Evolutionary conservation across 2,113 vertebrate genomes (phyloP).

Genomic region (Tinamus guttatus): DNA sequence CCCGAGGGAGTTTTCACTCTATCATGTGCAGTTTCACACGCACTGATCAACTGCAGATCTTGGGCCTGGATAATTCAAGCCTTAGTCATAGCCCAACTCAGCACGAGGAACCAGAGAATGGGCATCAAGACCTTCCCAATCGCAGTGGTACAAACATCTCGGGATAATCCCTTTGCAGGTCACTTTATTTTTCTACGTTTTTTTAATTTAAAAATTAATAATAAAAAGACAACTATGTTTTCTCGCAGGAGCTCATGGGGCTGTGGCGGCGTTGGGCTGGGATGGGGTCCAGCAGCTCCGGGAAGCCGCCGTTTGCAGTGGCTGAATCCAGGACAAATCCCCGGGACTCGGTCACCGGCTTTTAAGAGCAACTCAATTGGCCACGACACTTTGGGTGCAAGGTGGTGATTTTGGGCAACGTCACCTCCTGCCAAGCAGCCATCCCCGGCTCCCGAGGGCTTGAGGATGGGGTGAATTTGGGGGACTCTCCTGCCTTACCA

Average conservation of each 20-base stretch:
- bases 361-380: neutral
- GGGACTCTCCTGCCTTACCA: neutral
- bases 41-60: neutral
- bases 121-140: neutral
- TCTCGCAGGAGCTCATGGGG: neutral
- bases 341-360: neutral
- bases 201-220: neutral
- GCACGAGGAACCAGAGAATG: neutral
- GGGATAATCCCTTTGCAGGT: neutral
- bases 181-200: neutral
- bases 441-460: neutral
- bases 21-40: neutral
- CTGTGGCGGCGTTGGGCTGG: neutral
- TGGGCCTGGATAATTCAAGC: neutral
- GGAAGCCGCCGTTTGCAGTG: accelerated
- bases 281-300: accelerated
- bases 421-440: accelerated
- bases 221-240: neutral
- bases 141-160: accelerated
- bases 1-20: neutral
- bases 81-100: neutral
- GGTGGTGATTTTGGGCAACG: neutral
- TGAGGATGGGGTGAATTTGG: accelerated
- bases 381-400: neutral
- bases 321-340: slow-evolving; percentile 13